Base-by-base conservation (phyloP, 2,888 invertebrate genomes). In the Cryptocheilus praepositus region DNA sequence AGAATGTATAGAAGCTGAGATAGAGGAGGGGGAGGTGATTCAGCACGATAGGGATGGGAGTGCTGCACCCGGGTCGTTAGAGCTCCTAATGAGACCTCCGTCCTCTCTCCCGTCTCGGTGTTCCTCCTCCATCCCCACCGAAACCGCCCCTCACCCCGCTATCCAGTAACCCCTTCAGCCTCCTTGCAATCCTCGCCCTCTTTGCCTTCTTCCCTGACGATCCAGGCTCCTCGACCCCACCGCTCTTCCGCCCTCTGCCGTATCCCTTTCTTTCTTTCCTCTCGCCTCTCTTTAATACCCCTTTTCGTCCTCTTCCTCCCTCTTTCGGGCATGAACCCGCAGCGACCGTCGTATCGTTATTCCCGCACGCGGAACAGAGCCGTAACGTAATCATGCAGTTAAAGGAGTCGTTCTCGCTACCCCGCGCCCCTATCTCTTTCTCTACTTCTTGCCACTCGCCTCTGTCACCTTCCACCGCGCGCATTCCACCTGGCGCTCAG, bases 1-100 rank as follows among this genome's bases (percentile, higher is more conserved):
- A 63, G 71, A 73, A 75, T 73, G 77, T 73, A 66, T 70, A 70
- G 70, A 66, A 73, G 74, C 36, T 36, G 36, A 36, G 36, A 80
- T 79, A 49, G 19, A 22, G 22, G 36, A 58, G 69, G 71, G 64
- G 75, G 70, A 78, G 83, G 82, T 81, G 82, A 83, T 83, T 84
- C 85, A 83, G 81, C 79, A 77, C 74, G 73, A 77, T 75, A 79
- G 74, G 73, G 76, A 74, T 75, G 79, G 83, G 79, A 79, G 78
- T 79, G 78, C 80, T 81, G 82, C 84, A 84, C 83, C 81, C 85
- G 85, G 88, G 85, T 88, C 88, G 88, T 88, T 88, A 88, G 85
- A 88, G 87, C 87, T 85, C 85, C 86, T 88, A 88, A 88, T 87
- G 87, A 87, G 87, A 85, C 79, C 79, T 72, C 70, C 78, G 49